These are phyloP conservation scores for Amblyopsis rosae DNA, from an alignment of 2,113 vertebrate genomes.

Conservation along the genomic window DNA sequence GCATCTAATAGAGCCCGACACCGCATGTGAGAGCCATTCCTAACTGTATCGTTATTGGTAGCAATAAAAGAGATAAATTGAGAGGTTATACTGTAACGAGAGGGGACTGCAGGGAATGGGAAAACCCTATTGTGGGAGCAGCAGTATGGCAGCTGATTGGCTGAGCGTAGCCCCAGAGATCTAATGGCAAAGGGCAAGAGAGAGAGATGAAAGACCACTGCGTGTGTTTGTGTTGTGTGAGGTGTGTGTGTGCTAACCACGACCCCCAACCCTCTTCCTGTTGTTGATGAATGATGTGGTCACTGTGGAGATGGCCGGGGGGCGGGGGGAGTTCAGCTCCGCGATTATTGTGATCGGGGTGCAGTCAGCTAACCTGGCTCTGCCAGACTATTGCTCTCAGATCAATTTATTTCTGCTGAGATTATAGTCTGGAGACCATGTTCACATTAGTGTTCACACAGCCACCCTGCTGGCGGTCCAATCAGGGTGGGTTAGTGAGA, in stretches of 20 bases:
- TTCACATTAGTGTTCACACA: no score
- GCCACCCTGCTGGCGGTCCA: no score
- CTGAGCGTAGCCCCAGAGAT: conserved; percentile 33
- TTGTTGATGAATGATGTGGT: no score
- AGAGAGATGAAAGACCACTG: conserved; percentile 43
- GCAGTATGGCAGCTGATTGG: conserved; percentile 18
- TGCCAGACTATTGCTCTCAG: no score
- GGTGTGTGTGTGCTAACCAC: not conserved
- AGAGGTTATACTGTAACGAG: conserved; percentile 24
- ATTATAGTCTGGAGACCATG: no score
- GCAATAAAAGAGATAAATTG: conserved; percentile 19
- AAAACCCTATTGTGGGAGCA: conserved; percentile 18
- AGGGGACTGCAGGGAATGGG: conserved; percentile 17
- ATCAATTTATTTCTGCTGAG: no score
- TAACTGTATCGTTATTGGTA: conserved; percentile 6
- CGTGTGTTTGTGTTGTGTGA: conserved; percentile 4
- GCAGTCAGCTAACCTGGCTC: not conserved
- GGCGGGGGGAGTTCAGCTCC: conserved; percentile 14
- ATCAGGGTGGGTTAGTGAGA: no score
- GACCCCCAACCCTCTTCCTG: no score
- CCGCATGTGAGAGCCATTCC: conserved; percentile 12
- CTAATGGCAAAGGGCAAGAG: conserved; percentile 40
- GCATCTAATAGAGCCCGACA: not conserved
- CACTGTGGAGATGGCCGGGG: no score
- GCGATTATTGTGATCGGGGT: conserved; percentile 55